These are phyloP conservation scores for Spodoptera litura DNA, from an alignment of 1,140 invertebrate species.

Conservation along the genomic window DNA sequence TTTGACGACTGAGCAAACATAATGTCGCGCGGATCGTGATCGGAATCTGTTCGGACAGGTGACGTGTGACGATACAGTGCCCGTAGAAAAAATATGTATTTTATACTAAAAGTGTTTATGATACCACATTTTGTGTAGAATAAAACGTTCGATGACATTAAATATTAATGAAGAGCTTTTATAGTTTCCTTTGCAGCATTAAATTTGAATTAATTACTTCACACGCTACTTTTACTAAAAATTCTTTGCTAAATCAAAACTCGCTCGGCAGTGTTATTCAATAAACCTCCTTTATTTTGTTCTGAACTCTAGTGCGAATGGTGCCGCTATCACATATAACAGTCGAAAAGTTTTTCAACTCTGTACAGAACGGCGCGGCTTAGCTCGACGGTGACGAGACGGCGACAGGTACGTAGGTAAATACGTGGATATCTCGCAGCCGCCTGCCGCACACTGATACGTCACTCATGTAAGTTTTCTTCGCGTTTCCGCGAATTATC, in stretches of 20 bases:
- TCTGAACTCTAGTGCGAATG: slow-evolving; percentile 54
- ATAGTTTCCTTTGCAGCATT: slow-evolving; percentile 20
- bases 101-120: slow-evolving; percentile 25
- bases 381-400: slow-evolving; percentile 61
- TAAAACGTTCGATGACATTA: background rate
- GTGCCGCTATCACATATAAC: slow-evolving; percentile 56
- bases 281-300: slow-evolving; percentile 35
- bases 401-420: slow-evolving; percentile 55
- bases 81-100: slow-evolving; percentile 40
- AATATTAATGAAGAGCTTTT: background rate
- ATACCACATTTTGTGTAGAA: background rate
- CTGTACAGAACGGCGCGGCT: slow-evolving; percentile 57
- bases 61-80: slow-evolving; percentile 61
- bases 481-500: slow-evolving; percentile 59
- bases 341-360: slow-evolving; percentile 70
- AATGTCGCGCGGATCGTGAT: slow-evolving; percentile 61
- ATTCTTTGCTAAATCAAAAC: background rate
- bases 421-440: slow-evolving; percentile 56
- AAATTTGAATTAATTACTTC: slow-evolving; percentile 9
- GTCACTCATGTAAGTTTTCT: slow-evolving; percentile 72
- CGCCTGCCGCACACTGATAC: slow-evolving; percentile 66
- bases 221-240: slow-evolving; percentile 15
- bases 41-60: slow-evolving; percentile 65
- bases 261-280: slow-evolving; percentile 19
- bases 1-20: slow-evolving; percentile 71